Evolutionary conservation across 2,888 invertebrate genomes (phyloP).

Genomic region (Rhyacophila evoluta): DNA sequence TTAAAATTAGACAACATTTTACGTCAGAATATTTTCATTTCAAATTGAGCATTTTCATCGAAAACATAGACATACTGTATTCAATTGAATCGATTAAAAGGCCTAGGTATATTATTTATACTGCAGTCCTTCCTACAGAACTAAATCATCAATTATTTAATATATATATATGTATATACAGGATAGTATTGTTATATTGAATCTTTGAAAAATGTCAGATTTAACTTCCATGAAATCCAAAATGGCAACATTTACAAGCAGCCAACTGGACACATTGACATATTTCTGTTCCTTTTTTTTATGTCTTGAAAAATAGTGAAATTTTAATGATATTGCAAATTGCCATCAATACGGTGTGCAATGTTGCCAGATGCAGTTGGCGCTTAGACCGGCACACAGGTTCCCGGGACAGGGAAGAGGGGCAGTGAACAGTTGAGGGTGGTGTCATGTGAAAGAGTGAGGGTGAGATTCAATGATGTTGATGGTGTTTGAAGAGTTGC

Average conservation of each 20-base stretch:
- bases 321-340: neutral
- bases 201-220: too few species aligned
- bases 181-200: too few species aligned
- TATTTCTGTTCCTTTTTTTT: too few species aligned
- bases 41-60: neutral
- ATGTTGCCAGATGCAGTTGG: conserved; percentile 7
- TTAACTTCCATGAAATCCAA: too few species aligned
- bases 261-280: too few species aligned
- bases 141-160: too few species aligned
- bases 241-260: too few species aligned
- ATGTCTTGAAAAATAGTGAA: too few species aligned
- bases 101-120: neutral
- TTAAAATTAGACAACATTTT: neutral
- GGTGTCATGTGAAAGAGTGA: conserved; percentile 26
- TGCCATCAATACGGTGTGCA: neutral
- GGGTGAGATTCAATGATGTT: conserved; percentile 47
- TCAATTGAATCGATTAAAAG: neutral
- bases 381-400: neutral
- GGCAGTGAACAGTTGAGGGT: neutral
- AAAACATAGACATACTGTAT: neutral
- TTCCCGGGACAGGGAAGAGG: neutral
- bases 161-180: too few species aligned
- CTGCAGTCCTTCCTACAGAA: too few species aligned
- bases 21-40: neutral
- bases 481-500: conserved; percentile 49